These are phyloP conservation scores for Eulacestoma nigropectus DNA, from an alignment of 2,113 vertebrate species.

Conservation along the genomic window DNA sequence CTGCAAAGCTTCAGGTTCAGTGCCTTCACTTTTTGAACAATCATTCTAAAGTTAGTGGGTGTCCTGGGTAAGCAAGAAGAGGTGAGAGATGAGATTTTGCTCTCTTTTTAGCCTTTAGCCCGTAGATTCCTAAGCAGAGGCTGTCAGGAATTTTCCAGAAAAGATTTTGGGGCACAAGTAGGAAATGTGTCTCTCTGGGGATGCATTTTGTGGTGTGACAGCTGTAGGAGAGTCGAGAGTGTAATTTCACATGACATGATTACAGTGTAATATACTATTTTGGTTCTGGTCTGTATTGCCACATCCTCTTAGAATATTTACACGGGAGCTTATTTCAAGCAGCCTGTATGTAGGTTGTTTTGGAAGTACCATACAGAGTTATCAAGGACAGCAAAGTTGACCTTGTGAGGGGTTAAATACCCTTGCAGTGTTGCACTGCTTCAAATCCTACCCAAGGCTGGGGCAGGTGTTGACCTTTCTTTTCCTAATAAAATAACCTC, in stretches of 20 bases:
- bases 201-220: not conserved
- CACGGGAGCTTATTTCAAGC: not conserved
- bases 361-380: not conserved
- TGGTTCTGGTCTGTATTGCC: not conserved
- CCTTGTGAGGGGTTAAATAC: not conserved
- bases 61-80: not conserved
- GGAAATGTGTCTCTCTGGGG: not conserved
- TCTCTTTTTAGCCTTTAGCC: not conserved
- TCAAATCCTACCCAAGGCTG: not conserved
- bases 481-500: not conserved
- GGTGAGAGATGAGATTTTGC: not conserved
- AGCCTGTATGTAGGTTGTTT: not conserved
- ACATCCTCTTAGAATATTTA: not conserved
- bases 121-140: not conserved
- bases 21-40: not conserved
- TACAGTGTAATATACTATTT: slow-evolving; percentile 32
- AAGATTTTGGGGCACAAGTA: not conserved
- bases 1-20: not conserved
- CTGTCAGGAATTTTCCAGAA: not conserved
- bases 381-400: not conserved
- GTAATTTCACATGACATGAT: slow-evolving; percentile 19
- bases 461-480: not conserved
- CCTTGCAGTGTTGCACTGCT: not conserved
- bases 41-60: not conserved
- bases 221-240: slow-evolving; percentile 1